These are phyloP conservation scores for Cygnus buccinator DNA, from an alignment of 2,113 vertebrate species.

Conservation along the genomic window DNA sequence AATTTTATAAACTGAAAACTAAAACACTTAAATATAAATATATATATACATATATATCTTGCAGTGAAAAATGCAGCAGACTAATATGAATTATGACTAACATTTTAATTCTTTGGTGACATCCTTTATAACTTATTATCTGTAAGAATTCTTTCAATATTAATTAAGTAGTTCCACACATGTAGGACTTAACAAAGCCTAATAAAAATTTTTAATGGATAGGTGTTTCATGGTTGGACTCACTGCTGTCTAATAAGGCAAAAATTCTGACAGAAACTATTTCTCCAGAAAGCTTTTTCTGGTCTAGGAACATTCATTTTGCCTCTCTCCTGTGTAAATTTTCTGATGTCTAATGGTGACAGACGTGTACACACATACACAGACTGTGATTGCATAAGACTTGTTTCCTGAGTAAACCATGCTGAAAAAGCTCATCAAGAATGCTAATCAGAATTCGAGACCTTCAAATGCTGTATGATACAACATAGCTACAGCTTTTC, in stretches of 20 bases:
- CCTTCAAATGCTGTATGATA: not conserved
- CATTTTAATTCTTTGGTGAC: not conserved
- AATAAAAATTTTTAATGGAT: not conserved
- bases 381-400: slow-evolving; percentile 70
- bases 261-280: slow-evolving; percentile 23
- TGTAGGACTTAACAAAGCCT: not conserved
- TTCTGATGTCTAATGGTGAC: slow-evolving; percentile 68
- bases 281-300: slow-evolving; percentile 40
- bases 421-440: slow-evolving; percentile 64
- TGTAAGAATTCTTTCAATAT: not conserved
- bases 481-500: not conserved
- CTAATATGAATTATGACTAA: not conserved
- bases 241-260: not conserved
- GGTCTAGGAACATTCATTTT: slow-evolving; percentile 55
- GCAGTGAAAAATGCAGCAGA: not conserved
- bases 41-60: not conserved
- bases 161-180: not conserved
- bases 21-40: not conserved
- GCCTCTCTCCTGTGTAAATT: slow-evolving; percentile 61
- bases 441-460: slow-evolving; percentile 57
- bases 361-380: slow-evolving; percentile 64
- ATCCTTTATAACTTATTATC: not conserved
- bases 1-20: not conserved
- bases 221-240: rapidly evolving
- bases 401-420: slow-evolving; percentile 57